A percentile compares a stretch with the other conserved stretches of the same genome.
These are phyloP conservation scores for Stichodactyla helianthus DNA, from an alignment of 64 coral and sea anemone species.

Conservation along the genomic window DNA sequence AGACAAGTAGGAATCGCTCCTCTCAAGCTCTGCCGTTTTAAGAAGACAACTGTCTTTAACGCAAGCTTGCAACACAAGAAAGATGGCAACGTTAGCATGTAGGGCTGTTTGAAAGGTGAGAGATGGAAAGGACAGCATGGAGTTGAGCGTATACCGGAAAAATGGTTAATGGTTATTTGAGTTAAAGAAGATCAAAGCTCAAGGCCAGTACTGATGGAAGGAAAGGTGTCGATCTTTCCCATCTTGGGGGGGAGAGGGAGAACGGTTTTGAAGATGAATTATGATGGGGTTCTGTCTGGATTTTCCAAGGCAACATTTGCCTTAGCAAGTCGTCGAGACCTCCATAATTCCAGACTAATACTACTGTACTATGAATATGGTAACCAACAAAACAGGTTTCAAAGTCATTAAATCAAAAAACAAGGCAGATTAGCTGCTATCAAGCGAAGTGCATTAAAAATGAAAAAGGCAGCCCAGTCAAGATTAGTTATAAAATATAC, in stretches of 20 bases:
- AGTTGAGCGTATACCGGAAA: too few relatives aligned
- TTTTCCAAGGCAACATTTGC: neutral
- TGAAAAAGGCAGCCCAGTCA: neutral
- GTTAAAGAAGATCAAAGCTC: too few relatives aligned
- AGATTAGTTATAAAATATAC: neutral
- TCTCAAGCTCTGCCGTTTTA: neutral
- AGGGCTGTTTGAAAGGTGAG: too few relatives aligned
- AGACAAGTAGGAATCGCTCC: neutral
- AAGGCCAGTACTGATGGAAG: neutral
- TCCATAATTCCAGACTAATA: neutral
- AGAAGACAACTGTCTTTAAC: neutral
- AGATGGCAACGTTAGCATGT: too few relatives aligned
- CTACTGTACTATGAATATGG: neutral
- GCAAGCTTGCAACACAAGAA: too few relatives aligned
- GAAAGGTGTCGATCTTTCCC: neutral
- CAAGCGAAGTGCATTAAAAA: slow-evolving; percentile 1
- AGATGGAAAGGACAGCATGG: too few relatives aligned
- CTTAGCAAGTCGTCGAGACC: neutral
- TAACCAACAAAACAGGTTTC: neutral
- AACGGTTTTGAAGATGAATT: neutral
- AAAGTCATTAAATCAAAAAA: neutral
- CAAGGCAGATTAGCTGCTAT: neutral
- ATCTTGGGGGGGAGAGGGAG: neutral
- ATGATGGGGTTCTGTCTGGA: neutral
- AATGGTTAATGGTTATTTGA: too few relatives aligned